Evolutionary conservation across 1,140 invertebrate species (phyloP).

Genomic region (Megalonaias nervosa): DNA sequence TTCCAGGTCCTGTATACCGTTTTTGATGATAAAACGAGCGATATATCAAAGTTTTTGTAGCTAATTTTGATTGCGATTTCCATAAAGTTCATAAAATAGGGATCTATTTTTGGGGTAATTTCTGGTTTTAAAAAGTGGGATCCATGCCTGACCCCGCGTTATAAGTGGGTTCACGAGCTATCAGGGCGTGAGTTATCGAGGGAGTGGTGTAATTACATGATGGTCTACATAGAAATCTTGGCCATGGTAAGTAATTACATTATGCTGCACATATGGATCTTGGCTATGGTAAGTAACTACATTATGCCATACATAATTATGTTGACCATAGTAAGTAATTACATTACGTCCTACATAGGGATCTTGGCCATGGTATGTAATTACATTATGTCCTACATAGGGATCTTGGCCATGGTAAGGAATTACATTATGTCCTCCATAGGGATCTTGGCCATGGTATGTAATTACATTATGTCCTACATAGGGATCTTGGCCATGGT

Average conservation of each 20-base stretch:
- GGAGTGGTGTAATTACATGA: too few relatives aligned
- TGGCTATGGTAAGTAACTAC: constrained; percentile 67
- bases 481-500: constrained; percentile 64
- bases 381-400: constrained; percentile 67
- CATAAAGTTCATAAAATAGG: too few relatives aligned
- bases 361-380: constrained; percentile 63
- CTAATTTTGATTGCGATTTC: too few relatives aligned
- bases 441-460: constrained; percentile 7
- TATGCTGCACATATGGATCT: not conserved
- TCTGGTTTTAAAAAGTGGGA: too few relatives aligned
- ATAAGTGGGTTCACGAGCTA: too few relatives aligned
- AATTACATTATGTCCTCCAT: not conserved
- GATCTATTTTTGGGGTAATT: too few relatives aligned
- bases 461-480: constrained; percentile 67
- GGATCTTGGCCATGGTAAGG: constrained; percentile 64
- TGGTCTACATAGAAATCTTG: constrained; percentile 63
- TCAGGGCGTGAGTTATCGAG: too few relatives aligned
- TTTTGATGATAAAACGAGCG: too few relatives aligned
- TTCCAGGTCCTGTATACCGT: too few relatives aligned
- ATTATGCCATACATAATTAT: constrained; percentile 67
- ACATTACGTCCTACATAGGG: constrained; percentile 67
- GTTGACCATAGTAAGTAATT: constrained; percentile 65
- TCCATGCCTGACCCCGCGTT: too few relatives aligned
- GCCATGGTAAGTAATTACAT: constrained; percentile 56
- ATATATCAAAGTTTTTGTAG: too few relatives aligned